Evolutionary conservation across 2,797 vertebrate species (phyloP), one percentile per base, ranked within the genome.

Genomic region (Gastrophryne carolinensis): DNA sequence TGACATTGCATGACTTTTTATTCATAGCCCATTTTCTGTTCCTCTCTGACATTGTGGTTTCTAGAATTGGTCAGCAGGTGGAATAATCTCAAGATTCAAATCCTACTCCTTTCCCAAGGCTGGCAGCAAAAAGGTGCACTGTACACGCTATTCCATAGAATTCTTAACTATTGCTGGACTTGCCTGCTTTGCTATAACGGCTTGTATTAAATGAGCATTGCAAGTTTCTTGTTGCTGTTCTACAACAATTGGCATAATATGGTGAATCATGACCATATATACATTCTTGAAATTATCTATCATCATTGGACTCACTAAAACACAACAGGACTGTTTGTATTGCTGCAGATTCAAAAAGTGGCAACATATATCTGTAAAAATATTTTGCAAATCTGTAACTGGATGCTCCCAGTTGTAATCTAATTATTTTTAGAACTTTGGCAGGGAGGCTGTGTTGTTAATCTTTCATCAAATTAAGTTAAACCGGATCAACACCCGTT

Each of bases 91-190:
- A 86, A 95, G 83, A 88, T 13, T 98, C 91, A 95, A 85, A 92
- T 90, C 92, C 58, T 91, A 91, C 90, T 90, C 90, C 84, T 89
- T 94, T 82, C 88, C 92, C 84, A 93, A 93, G 85, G 72, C 90
- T 58, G 92, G 92, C 85, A 81, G 83, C 78, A 93, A 84, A 90
- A 97, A 98, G 96, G 97, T 98, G 91, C 91, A 81, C 86, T 78
- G 83, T 72, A 83, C 3, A 60, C 61, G 21, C 78, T 84, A 60
- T 84, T 83, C 71, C 37, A 81, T 83, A 80, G 73, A 75, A 81
- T 64, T 80, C 79, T 79, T 47, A 63, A 68, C 80, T 49, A 79
- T 80, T 87, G 82, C 80, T 85, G 81, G 82, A 61, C 81, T 37
- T 68, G 49, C 74, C 75, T 85, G 60, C 41, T 63, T 77, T 52